Evolutionary conservation across 2,888 invertebrate species (phyloP).

Genomic region (Apamea monoglypha): DNA sequence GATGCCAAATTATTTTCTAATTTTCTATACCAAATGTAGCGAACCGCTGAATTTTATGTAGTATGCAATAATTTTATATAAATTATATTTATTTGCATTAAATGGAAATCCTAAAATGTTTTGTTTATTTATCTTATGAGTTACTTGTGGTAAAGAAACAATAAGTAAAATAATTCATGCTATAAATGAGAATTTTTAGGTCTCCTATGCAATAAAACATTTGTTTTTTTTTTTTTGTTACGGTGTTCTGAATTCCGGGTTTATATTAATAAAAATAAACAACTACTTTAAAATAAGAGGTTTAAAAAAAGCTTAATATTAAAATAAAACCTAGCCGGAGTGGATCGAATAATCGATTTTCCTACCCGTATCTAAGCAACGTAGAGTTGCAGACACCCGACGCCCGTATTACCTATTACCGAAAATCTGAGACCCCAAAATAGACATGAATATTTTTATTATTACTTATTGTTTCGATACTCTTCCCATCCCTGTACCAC

Average conservation of each 20-base stretch:
- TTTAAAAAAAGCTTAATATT: not conserved
- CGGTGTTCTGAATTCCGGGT: not conserved
- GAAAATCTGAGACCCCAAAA: no score
- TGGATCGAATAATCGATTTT: no score
- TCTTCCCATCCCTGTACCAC: constrained; percentile 21
- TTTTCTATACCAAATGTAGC: constrained; percentile 58
- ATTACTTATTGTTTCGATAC: constrained; percentile 30
- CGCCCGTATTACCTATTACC: not conserved
- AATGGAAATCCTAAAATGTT: constrained; percentile 60
- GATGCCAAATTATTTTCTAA: constrained; percentile 48
- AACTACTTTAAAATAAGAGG: not conserved
- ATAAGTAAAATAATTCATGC: constrained; percentile 16
- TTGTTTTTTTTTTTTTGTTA: not conserved
- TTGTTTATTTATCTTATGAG: constrained; percentile 62
- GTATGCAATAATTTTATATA: constrained; percentile 55
- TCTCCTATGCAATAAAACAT: no score
- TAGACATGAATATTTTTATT: not conserved
- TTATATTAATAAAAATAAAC: not conserved
- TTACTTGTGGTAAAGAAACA: constrained; percentile 32
- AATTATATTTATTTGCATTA: constrained; percentile 69
- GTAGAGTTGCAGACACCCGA: no score
- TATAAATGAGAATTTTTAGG: not conserved
- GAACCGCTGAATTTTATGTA: constrained; percentile 61
- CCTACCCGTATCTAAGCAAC: no score
- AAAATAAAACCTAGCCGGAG: not conserved